phyloP scores from a whole-genome alignment of 1,140 invertebrate genomes.

The Berghia stephanieae region DNA sequence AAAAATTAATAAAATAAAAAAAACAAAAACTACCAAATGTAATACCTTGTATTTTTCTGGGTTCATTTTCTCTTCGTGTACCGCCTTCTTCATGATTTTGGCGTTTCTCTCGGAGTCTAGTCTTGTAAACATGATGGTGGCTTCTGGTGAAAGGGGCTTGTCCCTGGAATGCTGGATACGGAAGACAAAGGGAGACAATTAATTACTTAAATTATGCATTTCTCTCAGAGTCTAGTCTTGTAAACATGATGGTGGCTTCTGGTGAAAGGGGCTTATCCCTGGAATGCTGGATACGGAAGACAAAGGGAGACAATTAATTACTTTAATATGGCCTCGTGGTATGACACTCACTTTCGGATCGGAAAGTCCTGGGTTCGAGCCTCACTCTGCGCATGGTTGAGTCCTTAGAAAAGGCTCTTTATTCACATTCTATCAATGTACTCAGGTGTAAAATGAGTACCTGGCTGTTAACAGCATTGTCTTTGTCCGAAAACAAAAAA shows the following conservation, averaged over 20 bases:
- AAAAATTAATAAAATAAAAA: neutral
- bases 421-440: too few relatives aligned
- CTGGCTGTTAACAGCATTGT: too few relatives aligned
- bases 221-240: conserved; percentile 63
- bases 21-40: neutral
- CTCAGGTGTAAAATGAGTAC: too few relatives aligned
- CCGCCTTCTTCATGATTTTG: conserved; percentile 64
- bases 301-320: too few relatives aligned
- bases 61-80: conserved; percentile 55
- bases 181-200: conserved; percentile 46
- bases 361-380: too few relatives aligned
- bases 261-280: conserved; percentile 38
- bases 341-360: too few relatives aligned
- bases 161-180: conserved; percentile 32
- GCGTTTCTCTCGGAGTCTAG: conserved; percentile 65
- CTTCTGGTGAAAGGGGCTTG: conserved; percentile 41
- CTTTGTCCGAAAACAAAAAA: too few relatives aligned
- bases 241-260: conserved; percentile 64
- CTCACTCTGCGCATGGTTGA: too few relatives aligned
- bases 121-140: conserved; percentile 64
- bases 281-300: conserved; percentile 37
- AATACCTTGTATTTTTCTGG: conserved; percentile 58
- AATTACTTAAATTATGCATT: conserved; percentile 65
- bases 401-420: too few relatives aligned
- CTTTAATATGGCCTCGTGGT: too few relatives aligned